Evolutionary conservation across 1,140 invertebrate genomes (phyloP).

Genomic region (Anthonomus grandis): DNA sequence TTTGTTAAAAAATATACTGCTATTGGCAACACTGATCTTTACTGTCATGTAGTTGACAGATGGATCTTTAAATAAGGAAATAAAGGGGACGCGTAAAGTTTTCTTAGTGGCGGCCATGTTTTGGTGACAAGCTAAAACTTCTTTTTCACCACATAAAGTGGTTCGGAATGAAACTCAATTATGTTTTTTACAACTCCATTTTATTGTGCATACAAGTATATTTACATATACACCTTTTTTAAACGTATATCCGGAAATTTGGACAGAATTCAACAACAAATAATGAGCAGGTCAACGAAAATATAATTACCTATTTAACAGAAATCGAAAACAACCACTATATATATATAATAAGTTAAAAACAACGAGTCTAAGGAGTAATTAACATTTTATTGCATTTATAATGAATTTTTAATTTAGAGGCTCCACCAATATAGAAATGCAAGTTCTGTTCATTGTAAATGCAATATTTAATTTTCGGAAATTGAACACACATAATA

Average conservation of each 20-base stretch:
- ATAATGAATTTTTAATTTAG: conserved; percentile 21
- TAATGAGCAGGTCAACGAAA: conserved; percentile 43
- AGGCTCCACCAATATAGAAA: neutral
- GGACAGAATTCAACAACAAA: conserved; percentile 52
- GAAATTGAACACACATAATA: conserved; percentile 40
- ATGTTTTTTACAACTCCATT: conserved; percentile 49
- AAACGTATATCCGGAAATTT: conserved; percentile 49
- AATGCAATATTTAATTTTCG: conserved; percentile 18
- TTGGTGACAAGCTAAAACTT: too few relatives aligned
- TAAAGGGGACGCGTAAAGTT: too few relatives aligned
- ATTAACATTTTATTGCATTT: conserved; percentile 34
- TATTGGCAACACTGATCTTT: too few relatives aligned
- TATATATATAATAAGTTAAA: conserved; percentile 31
- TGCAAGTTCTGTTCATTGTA: conserved; percentile 13
- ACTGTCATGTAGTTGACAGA: too few relatives aligned
- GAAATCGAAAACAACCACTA: conserved; percentile 33
- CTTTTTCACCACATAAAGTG: too few relatives aligned
- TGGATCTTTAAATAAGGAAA: too few relatives aligned
- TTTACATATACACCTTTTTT: conserved; percentile 49
- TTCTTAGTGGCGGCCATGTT: too few relatives aligned
- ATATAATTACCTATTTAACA: conserved; percentile 40
- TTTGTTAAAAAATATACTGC: too few relatives aligned
- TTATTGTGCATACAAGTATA: conserved; percentile 52
- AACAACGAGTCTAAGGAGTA: conserved; percentile 20
- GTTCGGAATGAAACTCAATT: conserved; percentile 7